Evolutionary conservation across 2,113 vertebrate genomes (phyloP), one percentile per base, ranked within the genome.

Genomic region (Alexandromys fortis): DNA sequence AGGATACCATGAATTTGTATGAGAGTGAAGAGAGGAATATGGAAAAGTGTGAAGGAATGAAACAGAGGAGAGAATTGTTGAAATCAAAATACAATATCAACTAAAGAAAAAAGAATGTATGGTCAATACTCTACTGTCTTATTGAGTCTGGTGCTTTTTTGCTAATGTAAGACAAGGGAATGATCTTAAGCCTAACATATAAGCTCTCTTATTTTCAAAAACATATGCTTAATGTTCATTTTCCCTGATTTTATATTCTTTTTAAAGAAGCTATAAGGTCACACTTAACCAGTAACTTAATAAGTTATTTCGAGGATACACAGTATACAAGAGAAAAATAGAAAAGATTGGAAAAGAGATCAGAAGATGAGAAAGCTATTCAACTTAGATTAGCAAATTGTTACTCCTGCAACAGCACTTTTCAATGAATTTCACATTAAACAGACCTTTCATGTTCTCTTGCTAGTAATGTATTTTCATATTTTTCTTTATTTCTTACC

Each of bases 41-140:
- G 35, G 35, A 12, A 61, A 0, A 1, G 3, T 61, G 35, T 61
- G 35, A 61, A 38, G 12, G 33, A 82, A 26, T 14, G 4, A 61
- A 81, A 49, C 2, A n/a, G 9, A 81, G 24, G 33, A 52, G 5
- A 82, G 10, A 38, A 38, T 1, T 79, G 4, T 13, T 82, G 6
- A 26, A 61, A 24, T 82, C 10, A 61, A 77, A 26, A 14, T 58
- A 58, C 1, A 26, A 22, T 55, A 6, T 55, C 33, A n/a, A 35
- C 10, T 2, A 55, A 58, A 73, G 21, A 73, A 38, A 11, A 52
- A 67, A 95, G 94, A 91, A 47, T 52, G 58, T 24, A 11, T 81
- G 30, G 26, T 94, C 87, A 75, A 73, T 96, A 95, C 82, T 90
- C 96, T 94, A 81, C 38, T 9, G 4, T 94, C 87, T 93, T 87